Evolutionary conservation across 2,113 vertebrate species (phyloP).

Genomic region (Coracopsis vasa): DNA sequence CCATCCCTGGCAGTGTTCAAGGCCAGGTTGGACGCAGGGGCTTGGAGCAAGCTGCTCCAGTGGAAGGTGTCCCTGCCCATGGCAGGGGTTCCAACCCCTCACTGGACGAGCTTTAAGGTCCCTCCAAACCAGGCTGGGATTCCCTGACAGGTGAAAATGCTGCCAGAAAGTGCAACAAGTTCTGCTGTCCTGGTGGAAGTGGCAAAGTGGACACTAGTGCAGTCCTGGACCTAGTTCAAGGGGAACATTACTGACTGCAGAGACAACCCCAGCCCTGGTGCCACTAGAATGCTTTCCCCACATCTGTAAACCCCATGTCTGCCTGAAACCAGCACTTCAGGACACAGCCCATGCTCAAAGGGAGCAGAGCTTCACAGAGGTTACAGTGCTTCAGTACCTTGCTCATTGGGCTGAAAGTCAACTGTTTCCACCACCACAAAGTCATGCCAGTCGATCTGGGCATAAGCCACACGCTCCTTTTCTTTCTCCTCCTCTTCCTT

Average conservation of each 20-base stretch:
- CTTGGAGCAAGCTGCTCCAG: not conserved
- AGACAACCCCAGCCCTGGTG: not conserved
- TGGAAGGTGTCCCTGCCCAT: not conserved
- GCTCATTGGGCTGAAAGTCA: constrained; percentile 96
- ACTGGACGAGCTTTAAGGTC: not conserved
- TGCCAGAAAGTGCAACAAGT: not conserved
- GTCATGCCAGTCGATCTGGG: constrained; percentile 99
- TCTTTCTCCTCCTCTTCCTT: constrained; percentile 98
- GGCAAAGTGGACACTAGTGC: not conserved
- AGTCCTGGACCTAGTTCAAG: not conserved
- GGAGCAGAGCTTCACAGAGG: not conserved
- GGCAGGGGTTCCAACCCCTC: not conserved
- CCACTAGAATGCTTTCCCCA: not conserved
- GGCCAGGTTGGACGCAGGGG: too few species aligned
- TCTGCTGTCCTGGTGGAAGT: not conserved
- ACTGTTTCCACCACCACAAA: constrained; percentile 98
- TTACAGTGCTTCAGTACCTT: constrained; percentile 76
- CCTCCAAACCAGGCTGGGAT: not conserved
- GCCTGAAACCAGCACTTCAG: not conserved
- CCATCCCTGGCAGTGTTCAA: too few species aligned
- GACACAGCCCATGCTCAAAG: not conserved
- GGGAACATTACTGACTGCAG: not conserved
- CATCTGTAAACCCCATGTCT: not conserved
- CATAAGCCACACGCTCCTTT: constrained; percentile 94
- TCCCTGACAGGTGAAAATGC: not conserved